Evolutionary conservation across 2,888 invertebrate species (phyloP).

Genomic region (Spodoptera picta): DNA sequence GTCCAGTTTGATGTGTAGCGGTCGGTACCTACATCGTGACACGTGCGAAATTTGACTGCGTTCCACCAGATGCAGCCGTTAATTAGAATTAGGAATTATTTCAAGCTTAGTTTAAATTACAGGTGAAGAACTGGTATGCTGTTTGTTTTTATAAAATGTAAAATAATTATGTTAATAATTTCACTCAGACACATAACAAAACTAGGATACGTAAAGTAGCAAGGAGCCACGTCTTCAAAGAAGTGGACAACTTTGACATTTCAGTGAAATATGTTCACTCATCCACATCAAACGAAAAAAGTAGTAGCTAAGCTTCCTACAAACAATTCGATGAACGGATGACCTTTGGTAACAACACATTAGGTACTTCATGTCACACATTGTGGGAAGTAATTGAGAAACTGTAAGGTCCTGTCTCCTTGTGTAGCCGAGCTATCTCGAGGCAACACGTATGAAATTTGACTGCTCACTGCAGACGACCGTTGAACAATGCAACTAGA

Average conservation of each 20-base stretch:
- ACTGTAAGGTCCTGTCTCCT: neutral
- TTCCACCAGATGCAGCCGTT: constrained; percentile 37
- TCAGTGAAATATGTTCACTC: too few species aligned
- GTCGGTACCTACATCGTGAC: constrained; percentile 7
- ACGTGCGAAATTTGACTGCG: constrained; percentile 47
- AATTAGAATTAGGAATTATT: constrained; percentile 37
- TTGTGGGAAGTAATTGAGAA: constrained; percentile 3
- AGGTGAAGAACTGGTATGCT: neutral
- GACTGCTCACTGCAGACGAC: neutral
- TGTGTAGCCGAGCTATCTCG: neutral
- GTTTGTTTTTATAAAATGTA: too few species aligned
- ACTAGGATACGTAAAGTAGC: too few species aligned
- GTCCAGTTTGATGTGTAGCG: too few species aligned
- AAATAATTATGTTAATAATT: too few species aligned
- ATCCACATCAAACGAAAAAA: too few species aligned
- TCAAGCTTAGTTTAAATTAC: constrained; percentile 4
- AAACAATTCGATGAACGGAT: too few species aligned
- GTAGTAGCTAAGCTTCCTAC: too few species aligned
- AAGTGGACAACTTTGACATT: too few species aligned
- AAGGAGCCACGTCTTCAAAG: too few species aligned
- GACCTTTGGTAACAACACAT: neutral
- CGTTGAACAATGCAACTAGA: too few species aligned
- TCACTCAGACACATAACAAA: too few species aligned
- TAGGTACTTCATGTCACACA: neutral
- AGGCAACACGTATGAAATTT: constrained; percentile 6